Evolutionary conservation across 2,113 vertebrate species (phyloP), one percentile per base, ranked within the genome.

Genomic region (Fukomys damarensis): DNA sequence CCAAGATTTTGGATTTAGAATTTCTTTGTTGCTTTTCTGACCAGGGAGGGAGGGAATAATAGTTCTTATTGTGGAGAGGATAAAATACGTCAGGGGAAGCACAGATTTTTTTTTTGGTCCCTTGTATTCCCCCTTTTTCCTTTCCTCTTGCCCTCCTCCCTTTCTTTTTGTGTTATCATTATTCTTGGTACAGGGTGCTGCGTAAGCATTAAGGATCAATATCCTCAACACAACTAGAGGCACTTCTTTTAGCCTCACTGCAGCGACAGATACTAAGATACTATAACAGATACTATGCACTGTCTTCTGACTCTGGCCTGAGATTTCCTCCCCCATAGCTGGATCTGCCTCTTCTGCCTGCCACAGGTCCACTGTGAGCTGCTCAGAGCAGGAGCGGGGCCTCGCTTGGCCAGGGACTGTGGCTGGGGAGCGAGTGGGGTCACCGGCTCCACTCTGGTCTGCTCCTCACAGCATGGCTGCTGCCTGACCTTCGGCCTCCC

Each of bases 141-240:
- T 3, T 0, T 22, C 19, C 17, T 28, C 13, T 14, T 0, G 2
- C 20, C 9, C 10, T 4, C 7, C 2, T 5, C 12, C 0, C 14
- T 61, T 26, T 5, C 5, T 11, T 56, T 84, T 17, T 0, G 0
- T 58, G 35, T 12, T 70, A 1, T 3, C 4, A 1, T 9, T 30
- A 0, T 38, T 28, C 52, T 58, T 22, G 35, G 24, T 3, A 2
- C 2, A 19, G 41, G 35, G 3, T 0, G 2, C 13, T 43, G 41
- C 13, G 13, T 6, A 12, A 41, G 8, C 38, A 8, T 0, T 0
- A 24, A 41, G 16, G 38, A 0, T 30, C 16, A 26, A 2, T 7
- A 59, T 14, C 16, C 22, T 85, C 9, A 1, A 13, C 43, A 59
- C 22, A 6, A 0, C 0, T 26, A 4, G 10, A 28, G 87, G 4